These are phyloP conservation scores for Lepisosteus oculatus DNA, from an alignment of 2,113 vertebrate species.

Conservation along the genomic window DNA sequence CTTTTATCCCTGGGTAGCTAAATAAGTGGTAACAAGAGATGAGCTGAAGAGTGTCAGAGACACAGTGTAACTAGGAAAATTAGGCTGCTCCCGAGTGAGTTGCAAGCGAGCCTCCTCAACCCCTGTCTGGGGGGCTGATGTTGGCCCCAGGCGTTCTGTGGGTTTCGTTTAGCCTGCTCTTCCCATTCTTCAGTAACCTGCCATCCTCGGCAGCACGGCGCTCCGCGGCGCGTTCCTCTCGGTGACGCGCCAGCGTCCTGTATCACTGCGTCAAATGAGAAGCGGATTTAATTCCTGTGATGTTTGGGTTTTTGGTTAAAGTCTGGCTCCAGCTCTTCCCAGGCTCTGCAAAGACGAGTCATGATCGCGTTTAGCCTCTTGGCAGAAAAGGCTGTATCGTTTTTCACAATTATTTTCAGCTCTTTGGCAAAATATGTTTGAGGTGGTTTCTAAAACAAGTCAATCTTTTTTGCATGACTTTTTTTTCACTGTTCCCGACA, in stretches of 20 bases:
- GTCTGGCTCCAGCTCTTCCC: constrained; percentile 6
- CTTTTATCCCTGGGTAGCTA: neutral
- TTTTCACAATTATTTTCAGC: neutral
- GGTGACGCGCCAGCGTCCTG: neutral
- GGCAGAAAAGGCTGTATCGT: neutral
- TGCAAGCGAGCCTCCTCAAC: neutral
- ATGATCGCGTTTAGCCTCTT: too few species aligned
- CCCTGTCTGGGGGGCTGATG: neutral
- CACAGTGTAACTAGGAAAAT: neutral
- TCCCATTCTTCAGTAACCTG: neutral
- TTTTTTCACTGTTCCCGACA: neutral
- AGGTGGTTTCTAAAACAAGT: neutral
- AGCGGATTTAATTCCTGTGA: neutral
- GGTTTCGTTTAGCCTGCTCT: neutral
- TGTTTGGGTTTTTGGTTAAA: constrained; percentile 11
- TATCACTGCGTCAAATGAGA: too few species aligned
- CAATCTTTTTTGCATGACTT: neutral
- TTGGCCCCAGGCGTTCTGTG: neutral
- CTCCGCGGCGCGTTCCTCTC: neutral
- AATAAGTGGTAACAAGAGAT: neutral
- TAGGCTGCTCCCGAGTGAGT: neutral
- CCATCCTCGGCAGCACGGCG: neutral
- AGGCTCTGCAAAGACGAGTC: neutral
- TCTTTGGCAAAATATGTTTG: neutral
- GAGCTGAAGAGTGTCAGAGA: neutral